Evolutionary conservation across 2,797 vertebrate species (phyloP), one percentile per base, ranked within the genome.

Genomic region (Silurus lanzhouensis): DNA sequence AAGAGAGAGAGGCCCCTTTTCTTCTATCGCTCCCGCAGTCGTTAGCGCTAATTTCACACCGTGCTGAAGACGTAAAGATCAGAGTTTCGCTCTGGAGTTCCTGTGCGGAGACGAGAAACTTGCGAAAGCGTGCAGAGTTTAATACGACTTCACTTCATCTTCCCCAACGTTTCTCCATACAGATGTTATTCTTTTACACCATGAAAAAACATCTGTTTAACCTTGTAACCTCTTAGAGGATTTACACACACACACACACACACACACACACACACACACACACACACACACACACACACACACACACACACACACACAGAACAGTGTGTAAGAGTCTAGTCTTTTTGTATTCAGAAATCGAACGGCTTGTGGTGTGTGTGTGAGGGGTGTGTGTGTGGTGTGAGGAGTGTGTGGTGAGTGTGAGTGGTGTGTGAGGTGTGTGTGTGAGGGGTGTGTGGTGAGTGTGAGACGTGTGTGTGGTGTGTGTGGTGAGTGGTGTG

Each of bases 11-110:
- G 48, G 48, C 48, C 2, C 48, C 10, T 52, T 52, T 6, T 52
- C 48, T 52, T 52, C 48, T 52, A 10, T 52, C 48, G 10, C 10
- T 52, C 48, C 48, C 10, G 14, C 86, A 88, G 87, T 89, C 80
- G 81, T 88, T 91, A 81, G 87, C 52, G 72, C 86, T 87, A 81
- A 90, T 90, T 87, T 88, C 84, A 87, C 84, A 87, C 70, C 61
- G 83, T 88, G 76, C 84, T 87, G 48, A 52, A 52, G 48, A 88
- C 88, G 83, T 89, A 88, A 86, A 88, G 88, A 86, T 89, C 86
- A n/a, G 71, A 67, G 84, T 87, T 91, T 88, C 86, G 82, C 84
- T 83, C 89, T 85, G 87, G 86, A 68, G 64, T 84, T 84, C 85
- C 15, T 17, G 1, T 22, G 10, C 19, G 12, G 9, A 71, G 38